These are phyloP conservation scores for Aurelia aurita DNA, from an alignment of 30 jellyfish, hydroid and myxozoan genomes.

Conservation along the genomic window DNA sequence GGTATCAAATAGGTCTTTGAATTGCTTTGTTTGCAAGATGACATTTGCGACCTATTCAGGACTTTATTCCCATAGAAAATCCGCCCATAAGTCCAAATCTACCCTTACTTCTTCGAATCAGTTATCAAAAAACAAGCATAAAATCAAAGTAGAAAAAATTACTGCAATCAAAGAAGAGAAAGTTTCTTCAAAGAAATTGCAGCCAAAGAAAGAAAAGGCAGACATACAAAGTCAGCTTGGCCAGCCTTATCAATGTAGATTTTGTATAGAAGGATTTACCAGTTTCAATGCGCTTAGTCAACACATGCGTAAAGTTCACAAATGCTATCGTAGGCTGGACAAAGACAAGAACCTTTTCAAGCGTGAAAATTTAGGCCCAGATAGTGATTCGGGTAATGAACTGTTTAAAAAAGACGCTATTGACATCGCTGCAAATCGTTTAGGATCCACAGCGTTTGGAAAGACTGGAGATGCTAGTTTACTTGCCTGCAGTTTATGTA, in stretches of 20 bases:
- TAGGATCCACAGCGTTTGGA: constrained; percentile 2
- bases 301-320: constrained; percentile 39
- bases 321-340: not conserved
- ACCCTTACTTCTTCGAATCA: no score
- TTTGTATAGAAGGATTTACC: not conserved
- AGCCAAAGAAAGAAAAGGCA: no score
- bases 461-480: not conserved
- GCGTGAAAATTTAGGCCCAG: not conserved
- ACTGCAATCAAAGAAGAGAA: no score
- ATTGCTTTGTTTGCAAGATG: not conserved
- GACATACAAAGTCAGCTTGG: no score
- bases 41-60: not conserved
- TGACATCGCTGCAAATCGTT: constrained; percentile 19
- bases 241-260: constrained; percentile 5
- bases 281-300: not conserved
- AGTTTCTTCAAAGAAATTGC: no score
- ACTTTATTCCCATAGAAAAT: not conserved
- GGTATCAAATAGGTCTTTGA: not conserved
- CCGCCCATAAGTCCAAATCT: not conserved
- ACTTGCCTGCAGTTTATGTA: constrained; percentile 40
- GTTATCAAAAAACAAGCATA: no score
- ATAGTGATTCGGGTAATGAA: not conserved
- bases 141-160: no score
- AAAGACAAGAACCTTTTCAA: not conserved
- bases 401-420: not conserved